Conservation (phyloP, 2,797 vertebrate genomes). For the Balearica regulorum region DNA sequence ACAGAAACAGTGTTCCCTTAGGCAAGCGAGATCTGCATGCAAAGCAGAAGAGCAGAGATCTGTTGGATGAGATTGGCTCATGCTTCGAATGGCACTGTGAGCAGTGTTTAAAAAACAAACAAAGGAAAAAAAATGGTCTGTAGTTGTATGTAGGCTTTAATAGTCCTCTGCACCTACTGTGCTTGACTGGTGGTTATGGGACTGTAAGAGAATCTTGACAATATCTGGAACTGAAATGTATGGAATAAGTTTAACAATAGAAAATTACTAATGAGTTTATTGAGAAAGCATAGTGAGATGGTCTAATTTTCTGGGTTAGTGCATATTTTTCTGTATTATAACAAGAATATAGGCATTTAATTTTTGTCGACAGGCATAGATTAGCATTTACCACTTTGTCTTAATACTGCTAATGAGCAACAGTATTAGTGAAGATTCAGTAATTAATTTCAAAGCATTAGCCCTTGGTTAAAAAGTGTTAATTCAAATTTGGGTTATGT, state of each 20-base stretch:
- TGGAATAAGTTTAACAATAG: not conserved
- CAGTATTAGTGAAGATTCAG: not conserved
- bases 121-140: not conserved
- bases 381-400: not conserved
- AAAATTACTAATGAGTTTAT: not conserved
- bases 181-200: not conserved
- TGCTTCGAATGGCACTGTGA: not conserved
- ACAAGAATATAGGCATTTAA: not conserved
- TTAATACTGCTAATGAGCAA: not conserved
- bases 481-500: not conserved
- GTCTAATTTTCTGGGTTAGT: not conserved
- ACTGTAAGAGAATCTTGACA: not conserved
- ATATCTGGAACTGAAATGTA: not conserved
- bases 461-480: not conserved
- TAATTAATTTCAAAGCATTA: not conserved
- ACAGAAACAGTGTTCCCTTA: not conserved
- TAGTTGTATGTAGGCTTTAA: not conserved
- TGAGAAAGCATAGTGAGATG: not conserved
- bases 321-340: not conserved
- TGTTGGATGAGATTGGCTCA: not conserved
- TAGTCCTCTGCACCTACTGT: not conserved
- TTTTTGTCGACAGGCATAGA: not conserved
- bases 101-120: not conserved
- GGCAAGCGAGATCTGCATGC: not conserved
- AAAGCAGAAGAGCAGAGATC: not conserved